Base-by-base conservation (phyloP, 2,113 vertebrate genomes). In the Charina bottae region DNA sequence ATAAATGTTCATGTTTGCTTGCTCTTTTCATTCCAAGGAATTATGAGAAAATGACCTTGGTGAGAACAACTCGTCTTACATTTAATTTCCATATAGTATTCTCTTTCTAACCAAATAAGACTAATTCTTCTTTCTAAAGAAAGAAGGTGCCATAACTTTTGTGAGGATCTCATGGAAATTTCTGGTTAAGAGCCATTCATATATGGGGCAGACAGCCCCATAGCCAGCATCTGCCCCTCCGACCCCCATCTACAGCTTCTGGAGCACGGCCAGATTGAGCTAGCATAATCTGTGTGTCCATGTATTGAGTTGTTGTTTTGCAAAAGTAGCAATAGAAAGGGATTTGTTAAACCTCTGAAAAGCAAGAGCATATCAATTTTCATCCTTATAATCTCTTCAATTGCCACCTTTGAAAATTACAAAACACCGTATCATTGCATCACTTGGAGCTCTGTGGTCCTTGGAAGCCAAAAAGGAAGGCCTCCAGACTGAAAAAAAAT, bases 101-200 rank as follows among this genome's bases (percentile, higher is more conserved):
- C 46, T 92, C 90, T 87, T 68, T 90, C 86, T 8, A 13, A 78
- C 72, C n/a, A 78, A 53, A 59, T 92, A 89, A 64, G 89, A 0
- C 59, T 90, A 85, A 28, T 92, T 68, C 37, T 89, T 89, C 26
- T 55, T 90, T 60, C 60, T 89, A 78, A 93, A 90, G 59, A 93
- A 92, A 0, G 83, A 90, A 59, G 1, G 78, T 2, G 28, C 28
- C 13, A 42, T 12, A 2, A 59, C 90, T 64, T 49, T 78, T 54
- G 17, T 55, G 89, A 72, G 53, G 24, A 93, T 78, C 46, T 37
- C 55, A 95, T n/a, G 68, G 56, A 90, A 60, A 37, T 8, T 24
- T 84, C 26, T 28, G 26, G 28, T n/a, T 28, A 49, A 49, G 49
- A 4, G 49, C 49, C 15, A 21, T 60, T 60, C 23, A 21, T 60